Base-by-base conservation (phyloP, 2,888 invertebrate species). In the Euzophera pinguis region DNA sequence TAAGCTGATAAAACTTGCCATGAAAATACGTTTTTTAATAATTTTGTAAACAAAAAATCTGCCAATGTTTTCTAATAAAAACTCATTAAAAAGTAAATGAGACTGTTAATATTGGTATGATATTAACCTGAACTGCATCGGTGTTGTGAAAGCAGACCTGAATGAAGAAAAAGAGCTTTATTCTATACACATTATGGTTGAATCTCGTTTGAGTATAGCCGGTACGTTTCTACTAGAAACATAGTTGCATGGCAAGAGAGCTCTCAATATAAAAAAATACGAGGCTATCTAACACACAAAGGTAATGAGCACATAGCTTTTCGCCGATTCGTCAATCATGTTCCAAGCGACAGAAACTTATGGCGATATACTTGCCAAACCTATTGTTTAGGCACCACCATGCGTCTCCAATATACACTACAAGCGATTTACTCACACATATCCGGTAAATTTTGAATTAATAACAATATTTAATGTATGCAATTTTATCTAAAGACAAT, bases 391-490 rank as follows among this genome's bases (percentile, higher is more conserved):
- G 73, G 84, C 83, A 78, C 76, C 81, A 75, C 71, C 87, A 88
- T 87, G 87, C 88, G 75, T 77, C 69, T 78, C 80, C 79, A 86
- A n/a, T 78, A 75, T 73, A 82, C 74, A 84, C 87, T 88, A 88
- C 84, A 88, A 88, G 88, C 88, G 71, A 73, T 75, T 84, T 85
- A 87, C 83, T 85, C 81, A 87, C 84, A 85, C 80, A 75, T 65
- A 81, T 85, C 82, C 83, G 75, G 78, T 71, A 9, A 81, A 67
- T 75, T 81, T 78, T 71, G 72, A 70, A 73, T 73, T 45, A 38
- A 12, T 38, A 70, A 74, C 59, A 68, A 64, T 70, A 63, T 65
- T 55, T 53, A 53, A 53, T 54, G 32, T 22, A 22, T 22, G 22
- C 56, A 58, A 60, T 55, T 62, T 53, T 57, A 55, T 22, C 49